phyloP scores from a whole-genome alignment of 1,140 invertebrate genomes.

The Drosophila truncata region DNA sequence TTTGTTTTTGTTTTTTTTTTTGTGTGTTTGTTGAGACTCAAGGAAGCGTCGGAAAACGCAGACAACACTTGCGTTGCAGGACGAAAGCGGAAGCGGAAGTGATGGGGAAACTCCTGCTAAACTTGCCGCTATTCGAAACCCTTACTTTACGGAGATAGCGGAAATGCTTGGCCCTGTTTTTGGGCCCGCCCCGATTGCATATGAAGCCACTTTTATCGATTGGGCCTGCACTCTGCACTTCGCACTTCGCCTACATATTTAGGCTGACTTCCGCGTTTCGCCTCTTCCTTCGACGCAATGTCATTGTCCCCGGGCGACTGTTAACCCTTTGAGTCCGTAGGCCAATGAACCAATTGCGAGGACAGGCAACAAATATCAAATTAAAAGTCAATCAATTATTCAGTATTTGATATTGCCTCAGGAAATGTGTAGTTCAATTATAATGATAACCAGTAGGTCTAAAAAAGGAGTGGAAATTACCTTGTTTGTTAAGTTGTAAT shows the following conservation, averaged over 20 bases:
- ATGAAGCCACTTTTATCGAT: constrained; percentile 70
- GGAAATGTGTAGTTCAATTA: neutral
- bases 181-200: constrained; percentile 30
- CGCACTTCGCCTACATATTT: constrained; percentile 51
- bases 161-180: constrained; percentile 43
- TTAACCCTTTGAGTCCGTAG: constrained; percentile 30
- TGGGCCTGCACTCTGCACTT: constrained; percentile 47
- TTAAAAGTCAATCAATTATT: constrained; percentile 1
- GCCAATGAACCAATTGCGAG: constrained; percentile 18
- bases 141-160: constrained; percentile 30
- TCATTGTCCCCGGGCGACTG: constrained; percentile 52
- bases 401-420: neutral
- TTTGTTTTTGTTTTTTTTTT: neutral
- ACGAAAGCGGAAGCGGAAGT: constrained; percentile 22
- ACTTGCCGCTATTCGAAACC: neutral
- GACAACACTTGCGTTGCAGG: constrained; percentile 50
- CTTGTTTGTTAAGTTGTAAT: too few species aligned
- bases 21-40: neutral
- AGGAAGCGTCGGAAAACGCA: constrained; percentile 44
- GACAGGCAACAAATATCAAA: neutral
- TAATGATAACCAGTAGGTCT: neutral
- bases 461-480: too few species aligned
- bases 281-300: constrained; percentile 27
- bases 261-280: constrained; percentile 4
- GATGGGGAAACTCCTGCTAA: constrained; percentile 21